These are phyloP conservation scores for Adoxophyes honmai DNA, from an alignment of 1,140 invertebrate species.

Conservation along the genomic window DNA sequence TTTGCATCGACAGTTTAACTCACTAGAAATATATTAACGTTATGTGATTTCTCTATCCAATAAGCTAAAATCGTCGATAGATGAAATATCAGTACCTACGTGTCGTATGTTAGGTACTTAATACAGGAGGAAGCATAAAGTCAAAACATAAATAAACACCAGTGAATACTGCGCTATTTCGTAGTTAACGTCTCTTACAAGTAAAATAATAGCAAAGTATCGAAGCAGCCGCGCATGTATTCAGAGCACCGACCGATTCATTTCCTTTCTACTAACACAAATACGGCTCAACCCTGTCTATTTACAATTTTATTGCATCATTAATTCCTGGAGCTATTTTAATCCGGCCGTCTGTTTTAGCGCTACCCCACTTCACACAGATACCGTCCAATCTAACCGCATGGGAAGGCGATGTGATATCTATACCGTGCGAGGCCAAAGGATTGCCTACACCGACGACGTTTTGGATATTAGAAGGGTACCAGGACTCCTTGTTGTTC, in stretches of 20 bases:
- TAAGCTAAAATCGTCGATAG: no score
- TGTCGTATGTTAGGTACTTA: no score
- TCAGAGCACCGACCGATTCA: background rate
- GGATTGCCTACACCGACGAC: conserved; percentile 93
- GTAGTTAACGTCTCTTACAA: no score
- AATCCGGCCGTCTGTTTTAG: conserved; percentile 79
- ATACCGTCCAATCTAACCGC: conserved; percentile 91
- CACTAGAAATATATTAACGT: no score
- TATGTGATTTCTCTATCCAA: no score
- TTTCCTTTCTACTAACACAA: conserved; percentile 1
- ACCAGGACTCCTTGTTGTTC: conserved; percentile 64
- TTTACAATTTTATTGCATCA: conserved; percentile 55
- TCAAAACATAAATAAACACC: no score
- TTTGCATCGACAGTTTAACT: no score
- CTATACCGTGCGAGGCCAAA: conserved; percentile 92
- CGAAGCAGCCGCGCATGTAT: background rate
- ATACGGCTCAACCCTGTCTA: conserved; percentile 20
- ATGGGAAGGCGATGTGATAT: conserved; percentile 87
- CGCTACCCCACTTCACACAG: conserved; percentile 93
- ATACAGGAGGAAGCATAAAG: no score
- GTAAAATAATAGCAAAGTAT: no score
- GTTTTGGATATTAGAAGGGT: conserved; percentile 90
- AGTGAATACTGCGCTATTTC: no score
- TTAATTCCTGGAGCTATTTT: conserved; percentile 61
- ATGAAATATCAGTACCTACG: no score